These are phyloP conservation scores for Oophaga pumilio DNA, from an alignment of 2,113 vertebrate genomes.

Conservation along the genomic window DNA sequence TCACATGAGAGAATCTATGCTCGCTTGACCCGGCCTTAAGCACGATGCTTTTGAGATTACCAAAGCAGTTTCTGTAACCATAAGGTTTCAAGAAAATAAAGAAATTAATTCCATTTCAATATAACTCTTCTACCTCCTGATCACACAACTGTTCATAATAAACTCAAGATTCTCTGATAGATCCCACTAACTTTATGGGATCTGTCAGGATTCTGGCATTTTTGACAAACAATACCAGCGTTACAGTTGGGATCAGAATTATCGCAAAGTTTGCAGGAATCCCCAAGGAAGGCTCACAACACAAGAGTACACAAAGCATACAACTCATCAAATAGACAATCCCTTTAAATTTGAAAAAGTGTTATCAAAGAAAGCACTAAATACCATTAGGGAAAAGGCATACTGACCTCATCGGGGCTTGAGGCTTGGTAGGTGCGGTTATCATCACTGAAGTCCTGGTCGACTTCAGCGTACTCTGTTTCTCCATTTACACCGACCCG, in stretches of 20 bases:
- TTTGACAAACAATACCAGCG: too few relatives aligned
- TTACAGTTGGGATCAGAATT: background rate
- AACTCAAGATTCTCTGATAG: background rate
- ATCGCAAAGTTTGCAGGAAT: background rate
- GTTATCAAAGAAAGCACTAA: background rate
- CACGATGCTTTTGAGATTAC: background rate
- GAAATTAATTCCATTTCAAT: background rate
- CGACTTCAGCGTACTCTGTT: constrained; percentile 85
- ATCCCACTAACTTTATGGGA: background rate
- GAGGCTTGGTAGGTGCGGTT: constrained; percentile 96
- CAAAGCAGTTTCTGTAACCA: background rate
- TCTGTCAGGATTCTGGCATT: background rate
- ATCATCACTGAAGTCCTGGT: constrained; percentile 93
- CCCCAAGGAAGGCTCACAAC: background rate
- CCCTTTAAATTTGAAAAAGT: background rate
- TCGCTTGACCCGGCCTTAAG: too few relatives aligned
- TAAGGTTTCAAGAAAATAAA: background rate
- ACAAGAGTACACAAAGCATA: background rate
- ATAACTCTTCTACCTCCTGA: background rate
- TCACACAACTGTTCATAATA: background rate
- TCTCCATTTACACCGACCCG: constrained; percentile 71
- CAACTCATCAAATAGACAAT: background rate
- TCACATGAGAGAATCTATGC: too few relatives aligned
- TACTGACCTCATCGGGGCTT: constrained; percentile 92
- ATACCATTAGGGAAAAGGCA: background rate